phyloP scores from a whole-genome alignment of 2,113 vertebrate genomes.

The Xiphorhynchus elegans region DNA sequence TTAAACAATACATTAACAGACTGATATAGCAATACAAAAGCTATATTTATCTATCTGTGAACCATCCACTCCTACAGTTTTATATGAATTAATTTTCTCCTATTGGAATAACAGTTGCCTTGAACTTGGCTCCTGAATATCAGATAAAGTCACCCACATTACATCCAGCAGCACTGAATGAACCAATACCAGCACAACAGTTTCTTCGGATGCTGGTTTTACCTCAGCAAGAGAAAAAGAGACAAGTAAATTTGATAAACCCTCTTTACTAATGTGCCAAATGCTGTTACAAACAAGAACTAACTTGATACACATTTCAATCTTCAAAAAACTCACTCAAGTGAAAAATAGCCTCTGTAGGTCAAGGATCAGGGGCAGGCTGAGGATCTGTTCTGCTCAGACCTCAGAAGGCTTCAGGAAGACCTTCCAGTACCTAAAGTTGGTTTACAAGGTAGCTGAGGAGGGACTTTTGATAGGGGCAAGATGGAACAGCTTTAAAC shows the following conservation, averaged over 20 bases:
- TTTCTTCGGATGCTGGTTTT: background rate
- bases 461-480: background rate
- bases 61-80: constrained; percentile 26
- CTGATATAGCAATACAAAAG: constrained; percentile 39
- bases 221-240: background rate
- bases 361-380: background rate
- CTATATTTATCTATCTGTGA: constrained; percentile 51
- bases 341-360: background rate
- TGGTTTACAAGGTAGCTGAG: background rate
- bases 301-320: background rate
- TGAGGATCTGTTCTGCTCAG: background rate
- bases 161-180: background rate
- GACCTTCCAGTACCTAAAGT: background rate
- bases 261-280: background rate
- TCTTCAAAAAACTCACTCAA: background rate
- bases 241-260: background rate
- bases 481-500: background rate
- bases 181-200: background rate
- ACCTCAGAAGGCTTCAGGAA: background rate
- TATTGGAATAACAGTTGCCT: constrained; percentile 21
- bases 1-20: constrained; percentile 47
- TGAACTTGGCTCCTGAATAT: constrained; percentile 18
- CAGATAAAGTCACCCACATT: background rate
- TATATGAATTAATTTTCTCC: constrained; percentile 29
- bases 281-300: background rate